phyloP scores from a whole-genome alignment of 1,140 invertebrate genomes.

The Kradibia gibbosae region DNA sequence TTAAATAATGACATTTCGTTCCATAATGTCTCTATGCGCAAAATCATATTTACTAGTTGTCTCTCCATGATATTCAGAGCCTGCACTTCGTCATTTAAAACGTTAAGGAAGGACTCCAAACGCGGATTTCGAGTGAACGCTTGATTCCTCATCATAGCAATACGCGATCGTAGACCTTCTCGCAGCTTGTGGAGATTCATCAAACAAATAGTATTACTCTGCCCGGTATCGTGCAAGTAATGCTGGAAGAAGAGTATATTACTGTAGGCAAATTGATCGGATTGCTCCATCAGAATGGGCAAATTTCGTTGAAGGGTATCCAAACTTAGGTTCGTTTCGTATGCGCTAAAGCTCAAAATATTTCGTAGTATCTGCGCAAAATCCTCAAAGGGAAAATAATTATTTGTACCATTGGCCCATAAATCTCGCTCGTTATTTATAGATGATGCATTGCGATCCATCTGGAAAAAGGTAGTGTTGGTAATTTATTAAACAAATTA shows the following conservation, averaged over 20 bases:
- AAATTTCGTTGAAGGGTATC: constrained; percentile 52
- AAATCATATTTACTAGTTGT: constrained; percentile 41
- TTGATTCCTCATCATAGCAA: constrained; percentile 44
- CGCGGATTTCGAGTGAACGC: constrained; percentile 36
- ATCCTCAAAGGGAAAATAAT: constrained; percentile 41
- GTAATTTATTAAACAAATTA: constrained; percentile 37
- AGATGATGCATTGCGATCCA: constrained; percentile 76
- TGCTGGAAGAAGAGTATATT: constrained; percentile 52
- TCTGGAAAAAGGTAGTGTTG: constrained; percentile 35
- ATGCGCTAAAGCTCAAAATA: constrained; percentile 52
- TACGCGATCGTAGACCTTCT: constrained; percentile 51
- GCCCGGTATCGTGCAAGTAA: constrained; percentile 51
- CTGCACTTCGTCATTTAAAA: constrained; percentile 56
- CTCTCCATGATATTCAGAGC: constrained; percentile 57
- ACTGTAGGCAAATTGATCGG: constrained; percentile 44
- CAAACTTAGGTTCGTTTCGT: constrained; percentile 54
- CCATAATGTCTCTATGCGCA: neutral
- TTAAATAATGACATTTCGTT: constrained; percentile 14
- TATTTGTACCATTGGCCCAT: constrained; percentile 47
- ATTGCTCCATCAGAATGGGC: constrained; percentile 49
- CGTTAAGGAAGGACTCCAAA: constrained; percentile 51
- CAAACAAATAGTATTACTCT: constrained; percentile 55
- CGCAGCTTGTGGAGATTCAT: constrained; percentile 54
- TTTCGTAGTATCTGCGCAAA: constrained; percentile 56
- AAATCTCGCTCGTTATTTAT: constrained; percentile 72